Conservation (phyloP, 2,113 vertebrate species). For the Morone saxatilis region DNA sequence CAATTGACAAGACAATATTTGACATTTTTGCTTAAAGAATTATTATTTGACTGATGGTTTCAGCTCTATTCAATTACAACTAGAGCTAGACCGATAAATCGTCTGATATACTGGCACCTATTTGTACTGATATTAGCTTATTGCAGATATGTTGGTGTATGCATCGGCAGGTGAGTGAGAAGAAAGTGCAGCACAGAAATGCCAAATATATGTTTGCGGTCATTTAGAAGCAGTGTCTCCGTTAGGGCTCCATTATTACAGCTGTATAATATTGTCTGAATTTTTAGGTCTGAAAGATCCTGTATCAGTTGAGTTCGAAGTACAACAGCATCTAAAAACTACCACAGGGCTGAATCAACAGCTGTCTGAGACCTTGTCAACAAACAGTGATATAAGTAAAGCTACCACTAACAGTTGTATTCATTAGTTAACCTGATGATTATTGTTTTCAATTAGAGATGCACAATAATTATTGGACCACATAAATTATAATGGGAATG, state of each 20-base stretch:
- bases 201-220: too few relatives aligned
- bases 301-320: not conserved
- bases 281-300: not conserved
- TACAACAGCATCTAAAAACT: not conserved
- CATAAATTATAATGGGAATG: too few relatives aligned
- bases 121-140: not conserved
- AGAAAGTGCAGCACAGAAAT: too few relatives aligned
- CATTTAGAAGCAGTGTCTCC: not conserved
- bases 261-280: not conserved
- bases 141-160: not conserved
- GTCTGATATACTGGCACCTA: not conserved
- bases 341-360: not conserved
- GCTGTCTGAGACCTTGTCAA: too few relatives aligned
- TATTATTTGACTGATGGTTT: not conserved
- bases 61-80: not conserved
- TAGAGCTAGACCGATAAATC: not conserved
- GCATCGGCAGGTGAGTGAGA: too few relatives aligned
- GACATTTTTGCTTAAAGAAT: not conserved
- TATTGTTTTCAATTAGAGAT: too few relatives aligned
- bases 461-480: too few relatives aligned
- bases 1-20: not conserved
- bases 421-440: too few relatives aligned
- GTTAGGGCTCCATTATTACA: too few relatives aligned
- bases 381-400: not conserved
- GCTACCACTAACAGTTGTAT: not conserved